These are phyloP conservation scores for Drosophila tanythrix DNA, from an alignment of 2,888 invertebrate genomes.

Conservation along the genomic window DNA sequence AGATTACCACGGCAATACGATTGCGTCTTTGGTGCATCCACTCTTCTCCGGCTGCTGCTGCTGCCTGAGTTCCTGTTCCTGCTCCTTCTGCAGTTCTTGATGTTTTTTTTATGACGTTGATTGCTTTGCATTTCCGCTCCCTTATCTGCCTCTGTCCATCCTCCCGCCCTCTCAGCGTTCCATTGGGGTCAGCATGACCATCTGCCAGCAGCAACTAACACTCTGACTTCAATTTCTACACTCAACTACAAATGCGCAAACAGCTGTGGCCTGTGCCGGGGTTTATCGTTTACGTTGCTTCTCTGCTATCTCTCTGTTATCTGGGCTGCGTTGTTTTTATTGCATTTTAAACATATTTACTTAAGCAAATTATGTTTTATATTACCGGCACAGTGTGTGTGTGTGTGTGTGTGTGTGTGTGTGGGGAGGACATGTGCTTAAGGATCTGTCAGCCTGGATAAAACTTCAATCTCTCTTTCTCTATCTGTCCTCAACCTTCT, in stretches of 20 bases:
- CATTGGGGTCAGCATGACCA: constrained; percentile 35
- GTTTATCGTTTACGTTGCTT: constrained; percentile 32
- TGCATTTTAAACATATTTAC: constrained; percentile 65
- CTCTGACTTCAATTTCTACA: constrained; percentile 19
- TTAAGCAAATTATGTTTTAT: constrained; percentile 60
- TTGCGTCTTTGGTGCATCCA: constrained; percentile 20
- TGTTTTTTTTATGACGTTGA: constrained; percentile 71
- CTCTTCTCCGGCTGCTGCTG: constrained; percentile 13
- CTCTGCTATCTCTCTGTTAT: constrained; percentile 1
- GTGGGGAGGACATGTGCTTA: constrained; percentile 21
- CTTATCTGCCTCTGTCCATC: constrained; percentile 39
- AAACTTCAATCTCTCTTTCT: not conserved
- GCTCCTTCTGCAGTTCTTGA: constrained; percentile 30
- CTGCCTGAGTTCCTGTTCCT: not conserved
- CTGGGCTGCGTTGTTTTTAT: constrained; percentile 33
- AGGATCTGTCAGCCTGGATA: constrained; percentile 19
- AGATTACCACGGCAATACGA: constrained; percentile 21
- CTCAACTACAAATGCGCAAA: constrained; percentile 16
- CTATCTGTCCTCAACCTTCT: not conserved
- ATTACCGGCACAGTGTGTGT: constrained; percentile 15
- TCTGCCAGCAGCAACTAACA: constrained; percentile 12
- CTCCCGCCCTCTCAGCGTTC: not conserved
- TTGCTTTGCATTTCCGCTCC: constrained; percentile 75
- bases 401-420: not conserved
- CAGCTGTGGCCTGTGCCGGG: constrained; percentile 22